Conservation (phyloP, 2,113 vertebrate species). For the Cercopithecus mona region DNA sequence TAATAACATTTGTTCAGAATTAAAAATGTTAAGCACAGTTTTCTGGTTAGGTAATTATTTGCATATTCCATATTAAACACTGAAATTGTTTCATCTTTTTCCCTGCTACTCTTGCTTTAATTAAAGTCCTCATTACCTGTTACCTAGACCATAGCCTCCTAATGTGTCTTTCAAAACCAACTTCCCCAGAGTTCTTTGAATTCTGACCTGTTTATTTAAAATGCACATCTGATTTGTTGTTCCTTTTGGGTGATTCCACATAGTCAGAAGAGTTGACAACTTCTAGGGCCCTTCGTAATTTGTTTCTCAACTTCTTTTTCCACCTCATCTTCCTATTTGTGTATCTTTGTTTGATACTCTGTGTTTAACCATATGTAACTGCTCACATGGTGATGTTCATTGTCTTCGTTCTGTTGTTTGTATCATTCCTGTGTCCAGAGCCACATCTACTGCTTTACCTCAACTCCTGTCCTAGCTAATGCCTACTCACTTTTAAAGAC, state of each 20-base stretch:
- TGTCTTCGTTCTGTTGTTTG: background rate
- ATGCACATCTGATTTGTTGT: background rate
- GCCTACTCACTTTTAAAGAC: background rate
- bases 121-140: background rate
- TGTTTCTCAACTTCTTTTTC: background rate
- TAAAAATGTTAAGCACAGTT: background rate
- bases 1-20: background rate
- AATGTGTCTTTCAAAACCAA: background rate
- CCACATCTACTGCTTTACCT: too few species aligned
- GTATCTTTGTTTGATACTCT: background rate
- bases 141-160: background rate
- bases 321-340: background rate
- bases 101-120: background rate
- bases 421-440: background rate
- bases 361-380: background rate
- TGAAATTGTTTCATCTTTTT: background rate
- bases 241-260: background rate
- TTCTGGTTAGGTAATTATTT: background rate
- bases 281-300: background rate
- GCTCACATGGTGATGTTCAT: background rate
- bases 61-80: background rate
- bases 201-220: background rate
- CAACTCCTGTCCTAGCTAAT: background rate
- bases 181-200: background rate
- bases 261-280: background rate